A percentile compares a stretch with the other conserved stretches of the same genome.
phyloP scores from a whole-genome alignment of 2,888 invertebrate species.

The Molorchus minor region DNA sequence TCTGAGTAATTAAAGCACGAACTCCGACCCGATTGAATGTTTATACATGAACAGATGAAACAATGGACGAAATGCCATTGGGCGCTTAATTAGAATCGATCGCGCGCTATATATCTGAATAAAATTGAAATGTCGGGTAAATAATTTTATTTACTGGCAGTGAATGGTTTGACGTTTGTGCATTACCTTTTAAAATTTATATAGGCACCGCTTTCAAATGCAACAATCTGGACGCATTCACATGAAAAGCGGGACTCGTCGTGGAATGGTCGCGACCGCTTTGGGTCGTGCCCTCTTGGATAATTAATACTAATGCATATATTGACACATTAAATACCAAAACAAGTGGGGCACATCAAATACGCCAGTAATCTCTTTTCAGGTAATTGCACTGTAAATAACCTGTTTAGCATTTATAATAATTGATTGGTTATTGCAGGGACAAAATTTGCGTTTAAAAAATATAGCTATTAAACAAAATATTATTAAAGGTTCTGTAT shows the following conservation, averaged over 20 bases:
- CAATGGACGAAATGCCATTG: conserved; percentile 18
- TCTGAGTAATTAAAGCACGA: conserved; percentile 4
- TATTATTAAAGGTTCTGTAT: too few species aligned
- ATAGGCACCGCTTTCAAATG: conserved; percentile 7
- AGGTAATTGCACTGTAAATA: too few species aligned
- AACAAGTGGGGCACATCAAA: too few species aligned
- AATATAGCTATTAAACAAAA: too few species aligned
- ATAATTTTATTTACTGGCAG: conserved; percentile 20
- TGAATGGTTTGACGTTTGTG: conserved; percentile 23
- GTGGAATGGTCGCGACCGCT: conserved; percentile 1
- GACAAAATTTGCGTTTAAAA: too few species aligned
- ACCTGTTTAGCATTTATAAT: too few species aligned
- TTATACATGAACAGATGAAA: conserved; percentile 7
- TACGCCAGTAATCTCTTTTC: too few species aligned
- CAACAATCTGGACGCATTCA: neutral
- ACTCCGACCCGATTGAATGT: neutral
- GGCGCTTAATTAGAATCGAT: conserved; percentile 30
- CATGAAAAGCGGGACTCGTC: neutral
- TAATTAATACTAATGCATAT: too few species aligned
- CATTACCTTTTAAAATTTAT: conserved; percentile 27
- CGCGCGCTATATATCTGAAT: conserved; percentile 17
- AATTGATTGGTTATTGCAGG: too few species aligned
- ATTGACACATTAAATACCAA: too few species aligned
- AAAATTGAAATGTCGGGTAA: conserved; percentile 14
- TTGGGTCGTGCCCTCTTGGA: too few species aligned